Conservation (phyloP, 2,113 vertebrate species). For the Equus quagga region DNA sequence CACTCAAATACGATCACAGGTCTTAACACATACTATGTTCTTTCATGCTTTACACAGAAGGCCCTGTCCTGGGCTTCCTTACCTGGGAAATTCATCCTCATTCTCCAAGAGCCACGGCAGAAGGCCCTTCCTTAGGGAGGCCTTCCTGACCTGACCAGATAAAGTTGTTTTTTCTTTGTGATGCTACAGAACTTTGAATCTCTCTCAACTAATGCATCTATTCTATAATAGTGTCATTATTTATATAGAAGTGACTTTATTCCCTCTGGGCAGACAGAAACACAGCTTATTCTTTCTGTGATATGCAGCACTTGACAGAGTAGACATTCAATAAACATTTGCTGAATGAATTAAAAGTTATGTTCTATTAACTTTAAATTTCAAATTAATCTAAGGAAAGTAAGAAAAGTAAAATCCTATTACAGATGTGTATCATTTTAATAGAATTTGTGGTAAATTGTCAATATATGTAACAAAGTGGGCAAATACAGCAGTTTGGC, state of each 20-base stretch:
- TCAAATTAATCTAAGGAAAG: neutral
- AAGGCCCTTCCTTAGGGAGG: neutral
- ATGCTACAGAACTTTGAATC: neutral
- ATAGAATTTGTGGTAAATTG: neutral
- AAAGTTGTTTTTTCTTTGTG: neutral
- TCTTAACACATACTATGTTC: no score
- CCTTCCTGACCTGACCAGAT: neutral
- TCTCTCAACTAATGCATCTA: neutral
- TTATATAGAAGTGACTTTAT: neutral
- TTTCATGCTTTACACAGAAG: neutral
- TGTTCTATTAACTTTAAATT: neutral
- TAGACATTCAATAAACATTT: neutral
- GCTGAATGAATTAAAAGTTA: slow-evolving; percentile 3
- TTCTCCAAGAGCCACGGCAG: neutral
- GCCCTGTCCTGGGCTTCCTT: neutral
- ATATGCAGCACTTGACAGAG: neutral
- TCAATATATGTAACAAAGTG: neutral
- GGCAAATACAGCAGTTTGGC: neutral
- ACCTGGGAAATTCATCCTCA: neutral
- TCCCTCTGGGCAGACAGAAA: neutral
- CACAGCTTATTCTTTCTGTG: neutral
- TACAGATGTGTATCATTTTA: neutral
- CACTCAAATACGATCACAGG: neutral
- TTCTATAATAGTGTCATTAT: neutral
- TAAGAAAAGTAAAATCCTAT: neutral